Conservation (phyloP, 2,113 vertebrate genomes). For the Sisor rabdophorus region DNA sequence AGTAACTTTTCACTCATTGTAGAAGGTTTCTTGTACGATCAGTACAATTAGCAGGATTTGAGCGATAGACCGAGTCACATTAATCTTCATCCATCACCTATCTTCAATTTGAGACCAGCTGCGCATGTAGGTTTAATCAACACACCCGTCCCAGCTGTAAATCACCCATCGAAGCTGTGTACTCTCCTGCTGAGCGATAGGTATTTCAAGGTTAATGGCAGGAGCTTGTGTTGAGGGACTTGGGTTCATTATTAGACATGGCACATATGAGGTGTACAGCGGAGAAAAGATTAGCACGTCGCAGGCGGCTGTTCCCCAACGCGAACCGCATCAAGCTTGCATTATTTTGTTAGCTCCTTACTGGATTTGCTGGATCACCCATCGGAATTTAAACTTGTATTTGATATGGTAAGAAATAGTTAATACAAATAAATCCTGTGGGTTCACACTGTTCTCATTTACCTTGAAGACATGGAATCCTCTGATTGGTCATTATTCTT, state of each 20-base stretch:
- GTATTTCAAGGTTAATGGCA: slow-evolving; percentile 36
- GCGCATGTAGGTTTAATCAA: slow-evolving; percentile 28
- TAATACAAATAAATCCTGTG: not conserved
- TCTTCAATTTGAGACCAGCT: slow-evolving; percentile 17
- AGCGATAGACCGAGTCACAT: slow-evolving; percentile 2
- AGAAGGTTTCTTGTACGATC: not conserved
- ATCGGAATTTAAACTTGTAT: not conserved
- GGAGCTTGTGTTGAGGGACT: slow-evolving; percentile 29
- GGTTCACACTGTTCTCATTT: not conserved
- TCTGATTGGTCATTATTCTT: too few relatives aligned
- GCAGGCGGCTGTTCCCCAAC: slow-evolving; percentile 27
- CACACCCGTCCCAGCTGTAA: slow-evolving; percentile 13
- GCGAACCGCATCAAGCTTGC: slow-evolving; percentile 13
- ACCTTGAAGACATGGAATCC: too few relatives aligned
- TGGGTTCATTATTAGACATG: slow-evolving; percentile 31
- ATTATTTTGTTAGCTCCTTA: slow-evolving; percentile 27
- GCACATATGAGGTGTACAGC: slow-evolving; percentile 32
- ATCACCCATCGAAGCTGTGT: slow-evolving; percentile 5
- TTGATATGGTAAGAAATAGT: not conserved
- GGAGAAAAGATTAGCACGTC: slow-evolving; percentile 29
- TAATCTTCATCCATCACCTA: slow-evolving; percentile 6
- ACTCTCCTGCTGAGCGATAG: slow-evolving; percentile 17
- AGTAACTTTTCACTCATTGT: not conserved
- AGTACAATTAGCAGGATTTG: not conserved
- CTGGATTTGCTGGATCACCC: slow-evolving; percentile 1